These are phyloP conservation scores for Elephantulus edwardii DNA, from an alignment of 2,113 vertebrate genomes.

Conservation along the genomic window DNA sequence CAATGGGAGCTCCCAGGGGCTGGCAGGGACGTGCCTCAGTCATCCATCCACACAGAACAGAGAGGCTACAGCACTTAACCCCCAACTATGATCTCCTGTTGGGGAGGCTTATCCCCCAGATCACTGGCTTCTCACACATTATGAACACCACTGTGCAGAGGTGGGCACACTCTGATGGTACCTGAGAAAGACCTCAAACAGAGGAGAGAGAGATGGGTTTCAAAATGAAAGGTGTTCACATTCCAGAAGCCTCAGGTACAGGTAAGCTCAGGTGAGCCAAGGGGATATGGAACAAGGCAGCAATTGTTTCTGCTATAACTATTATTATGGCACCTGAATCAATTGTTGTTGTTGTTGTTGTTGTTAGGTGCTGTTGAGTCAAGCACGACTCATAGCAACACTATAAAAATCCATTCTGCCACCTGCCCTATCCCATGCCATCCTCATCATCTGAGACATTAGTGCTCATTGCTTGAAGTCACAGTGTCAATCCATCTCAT, in stretches of 20 bases:
- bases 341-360: too few relatives aligned
- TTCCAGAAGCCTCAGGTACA: not conserved
- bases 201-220: not conserved
- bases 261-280: not conserved
- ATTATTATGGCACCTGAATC: not conserved
- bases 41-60: not conserved
- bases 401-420: too few relatives aligned
- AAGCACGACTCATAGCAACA: too few relatives aligned
- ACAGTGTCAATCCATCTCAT: not conserved
- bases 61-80: too few relatives aligned
- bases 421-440: too few relatives aligned
- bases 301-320: too few relatives aligned
- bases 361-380: too few relatives aligned
- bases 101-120: not conserved
- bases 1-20: not conserved
- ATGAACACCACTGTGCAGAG: accelerated
- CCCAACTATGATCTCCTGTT: not conserved
- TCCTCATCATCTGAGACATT: too few relatives aligned
- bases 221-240: not conserved
- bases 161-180: not conserved
- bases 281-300: not conserved
- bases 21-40: not conserved
- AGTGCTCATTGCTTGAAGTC: not conserved
- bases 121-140: not conserved
- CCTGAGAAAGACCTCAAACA: not conserved